Evolutionary conservation across 2,888 invertebrate species (phyloP), one percentile per base, ranked within the genome.

Genomic region (Sminthurides aquaticus): DNA sequence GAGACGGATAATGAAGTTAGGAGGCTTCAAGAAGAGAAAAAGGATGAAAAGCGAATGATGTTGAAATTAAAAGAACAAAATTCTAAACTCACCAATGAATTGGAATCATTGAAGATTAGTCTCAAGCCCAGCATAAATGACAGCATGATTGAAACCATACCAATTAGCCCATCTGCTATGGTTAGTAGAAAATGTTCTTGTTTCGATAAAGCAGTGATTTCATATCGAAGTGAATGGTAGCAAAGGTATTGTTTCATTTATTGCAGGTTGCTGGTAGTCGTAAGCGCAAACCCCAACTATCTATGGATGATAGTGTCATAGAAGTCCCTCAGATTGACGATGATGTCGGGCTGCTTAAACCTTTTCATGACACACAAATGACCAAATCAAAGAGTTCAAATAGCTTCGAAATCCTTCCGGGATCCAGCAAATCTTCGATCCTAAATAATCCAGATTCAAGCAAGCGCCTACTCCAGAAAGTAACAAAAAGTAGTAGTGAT

Each of bases 251-350:
- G n/a, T n/a, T n/a, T n/a, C 43, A 34, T 15, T 15, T 34, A 15
- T 11, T 34, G 8, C 5, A 34, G 43, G 43, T 34, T 5, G 15
- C 20, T 11, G 15, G 20, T 48, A 24, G 5, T 5, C 24, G 22
- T 2, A 58, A 58, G 24, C 22, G 43, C 5, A 25, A 29, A 26
- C 24, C 34, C 22, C 11, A n/a, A 24, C 27, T 18, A 34, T 56
- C 22, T 26, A 3, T 8, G 2, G 62, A 57, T 49, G 57, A 62
- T 1, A 57, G 57, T 62, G 57, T 49, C 8, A 28, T 62, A 11
- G 49, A 20, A 57, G 15, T 54, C 11, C 43, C 8, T 34, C 5
- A 34, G 15, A 25, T 54, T 28, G 64, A 64, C 27, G 20, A 52
- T 20, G 54, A 54, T 22, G 22, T 54, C 18, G 52, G 18, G 22